phyloP scores from a whole-genome alignment of 2,888 invertebrate genomes.

The Epirrita christyi region DNA sequence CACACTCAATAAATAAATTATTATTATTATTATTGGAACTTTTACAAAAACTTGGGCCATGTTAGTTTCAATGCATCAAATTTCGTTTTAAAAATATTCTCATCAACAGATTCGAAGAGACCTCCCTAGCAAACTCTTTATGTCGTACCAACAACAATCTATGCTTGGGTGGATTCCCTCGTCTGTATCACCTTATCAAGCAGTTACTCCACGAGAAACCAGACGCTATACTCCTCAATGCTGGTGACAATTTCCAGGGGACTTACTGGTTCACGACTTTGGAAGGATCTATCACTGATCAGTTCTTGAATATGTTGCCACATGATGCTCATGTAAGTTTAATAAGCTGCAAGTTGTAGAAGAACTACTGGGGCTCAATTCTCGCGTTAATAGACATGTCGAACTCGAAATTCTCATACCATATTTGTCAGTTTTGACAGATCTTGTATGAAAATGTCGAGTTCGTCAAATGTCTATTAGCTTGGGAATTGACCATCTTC shows the following conservation, averaged over 20 bases:
- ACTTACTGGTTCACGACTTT: constrained; percentile 92
- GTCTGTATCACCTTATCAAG: constrained; percentile 85
- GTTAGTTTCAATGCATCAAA: too few species aligned
- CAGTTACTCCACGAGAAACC: constrained; percentile 75
- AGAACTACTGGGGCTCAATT: too few species aligned
- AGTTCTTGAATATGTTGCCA: constrained; percentile 90
- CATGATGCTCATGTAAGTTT: constrained; percentile 90
- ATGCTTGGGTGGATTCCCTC: constrained; percentile 89
- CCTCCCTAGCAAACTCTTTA: constrained; percentile 79
- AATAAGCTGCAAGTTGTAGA: too few species aligned
- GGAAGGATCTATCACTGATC: constrained; percentile 89
- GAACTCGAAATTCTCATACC: too few species aligned
- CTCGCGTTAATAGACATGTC: too few species aligned
- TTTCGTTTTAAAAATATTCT: neutral
- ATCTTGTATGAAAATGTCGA: too few species aligned
- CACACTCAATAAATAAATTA: too few species aligned
- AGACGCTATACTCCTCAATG: constrained; percentile 89
- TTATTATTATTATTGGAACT: too few species aligned
- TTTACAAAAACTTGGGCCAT: too few species aligned
- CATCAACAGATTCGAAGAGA: constrained; percentile 84
- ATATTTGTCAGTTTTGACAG: too few species aligned
- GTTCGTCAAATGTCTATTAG: too few species aligned
- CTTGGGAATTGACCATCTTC: too few species aligned
- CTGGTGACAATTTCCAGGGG: constrained; percentile 94
- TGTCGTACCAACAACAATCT: constrained; percentile 79